Conservation (phyloP, 1,140 invertebrate species). For the Lepidurus couesii region DNA sequence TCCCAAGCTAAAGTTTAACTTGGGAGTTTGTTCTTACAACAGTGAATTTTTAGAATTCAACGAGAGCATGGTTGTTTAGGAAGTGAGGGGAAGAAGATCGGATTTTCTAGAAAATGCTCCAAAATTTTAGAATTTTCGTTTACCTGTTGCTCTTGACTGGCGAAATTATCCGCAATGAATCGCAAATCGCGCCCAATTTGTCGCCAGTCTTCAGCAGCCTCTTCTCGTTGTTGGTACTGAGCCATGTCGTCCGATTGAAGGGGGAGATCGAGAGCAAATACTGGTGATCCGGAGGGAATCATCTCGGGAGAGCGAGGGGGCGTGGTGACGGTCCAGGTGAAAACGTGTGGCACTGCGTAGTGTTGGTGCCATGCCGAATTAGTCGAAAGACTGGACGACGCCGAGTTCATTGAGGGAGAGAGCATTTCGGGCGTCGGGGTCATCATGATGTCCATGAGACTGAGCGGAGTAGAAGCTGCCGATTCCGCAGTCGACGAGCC, state of each 20-base stretch:
- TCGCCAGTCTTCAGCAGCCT: slow-evolving; percentile 21
- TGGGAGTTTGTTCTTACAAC: too few relatives aligned
- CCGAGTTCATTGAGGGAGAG: not conserved
- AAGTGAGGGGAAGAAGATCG: too few relatives aligned
- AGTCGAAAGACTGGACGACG: slow-evolving; percentile 12
- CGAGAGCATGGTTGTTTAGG: not conserved
- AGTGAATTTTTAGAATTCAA: not conserved
- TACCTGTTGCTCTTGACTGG: not conserved
- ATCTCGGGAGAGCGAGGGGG: slow-evolving; percentile 25
- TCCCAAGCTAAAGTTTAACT: too few relatives aligned
- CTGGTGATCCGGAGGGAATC: slow-evolving; percentile 12
- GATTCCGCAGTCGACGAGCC: slow-evolving; percentile 24
- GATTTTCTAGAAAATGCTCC: not conserved
- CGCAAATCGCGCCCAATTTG: slow-evolving; percentile 31
- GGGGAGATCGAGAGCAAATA: slow-evolving; percentile 15
- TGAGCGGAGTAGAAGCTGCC: slow-evolving; percentile 23
- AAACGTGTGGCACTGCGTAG: slow-evolving; percentile 12
- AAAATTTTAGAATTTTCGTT: not conserved
- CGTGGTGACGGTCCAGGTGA: not conserved
- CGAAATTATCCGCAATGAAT: slow-evolving; percentile 32
- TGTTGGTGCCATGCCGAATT: slow-evolving; percentile 9
- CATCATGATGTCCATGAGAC: not conserved
- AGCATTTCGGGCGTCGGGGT: not conserved
- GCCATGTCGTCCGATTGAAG: not conserved
- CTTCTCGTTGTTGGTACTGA: slow-evolving; percentile 3